phyloP scores from a whole-genome alignment of 2,113 vertebrate species.

The Parotia lawesii region DNA sequence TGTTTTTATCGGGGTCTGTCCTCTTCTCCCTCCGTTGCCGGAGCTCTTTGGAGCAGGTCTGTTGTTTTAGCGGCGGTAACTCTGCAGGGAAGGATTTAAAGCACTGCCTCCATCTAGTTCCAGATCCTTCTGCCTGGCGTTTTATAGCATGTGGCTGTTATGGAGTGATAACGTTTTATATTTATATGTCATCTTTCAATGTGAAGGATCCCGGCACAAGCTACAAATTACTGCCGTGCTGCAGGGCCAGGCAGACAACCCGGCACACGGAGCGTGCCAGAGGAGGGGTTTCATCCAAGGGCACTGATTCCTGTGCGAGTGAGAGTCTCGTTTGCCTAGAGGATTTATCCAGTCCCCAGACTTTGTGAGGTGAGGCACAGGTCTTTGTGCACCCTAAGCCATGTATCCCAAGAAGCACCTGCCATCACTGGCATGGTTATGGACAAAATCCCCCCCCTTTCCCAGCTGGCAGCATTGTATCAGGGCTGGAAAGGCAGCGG shows the following conservation, averaged over 20 bases:
- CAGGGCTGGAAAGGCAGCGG: not conserved
- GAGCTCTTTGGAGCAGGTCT: not conserved
- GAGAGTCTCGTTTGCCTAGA: not conserved
- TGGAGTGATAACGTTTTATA: conserved; percentile 66
- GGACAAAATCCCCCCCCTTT: not conserved
- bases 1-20: not conserved
- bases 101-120: conserved; percentile 29
- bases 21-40: not conserved
- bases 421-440: fast-evolving
- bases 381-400: not conserved
- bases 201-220: conserved; percentile 33
- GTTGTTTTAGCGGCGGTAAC: conserved; percentile 23
- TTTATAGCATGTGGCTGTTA: conserved; percentile 69
- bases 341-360: not conserved
- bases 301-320: not conserved
- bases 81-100: conserved; percentile 62
- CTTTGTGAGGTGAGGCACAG: not conserved
- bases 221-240: conserved; percentile 27
- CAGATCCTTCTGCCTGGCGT: conserved; percentile 56
- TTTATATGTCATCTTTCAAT: conserved; percentile 63
- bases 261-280: not conserved
- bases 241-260: conserved; percentile 22
- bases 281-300: conserved; percentile 6
- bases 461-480: fast-evolving
- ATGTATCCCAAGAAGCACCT: fast-evolving